Conservation (phyloP, 2,113 vertebrate genomes). For the Telmatochromis brachygnathus region DNA sequence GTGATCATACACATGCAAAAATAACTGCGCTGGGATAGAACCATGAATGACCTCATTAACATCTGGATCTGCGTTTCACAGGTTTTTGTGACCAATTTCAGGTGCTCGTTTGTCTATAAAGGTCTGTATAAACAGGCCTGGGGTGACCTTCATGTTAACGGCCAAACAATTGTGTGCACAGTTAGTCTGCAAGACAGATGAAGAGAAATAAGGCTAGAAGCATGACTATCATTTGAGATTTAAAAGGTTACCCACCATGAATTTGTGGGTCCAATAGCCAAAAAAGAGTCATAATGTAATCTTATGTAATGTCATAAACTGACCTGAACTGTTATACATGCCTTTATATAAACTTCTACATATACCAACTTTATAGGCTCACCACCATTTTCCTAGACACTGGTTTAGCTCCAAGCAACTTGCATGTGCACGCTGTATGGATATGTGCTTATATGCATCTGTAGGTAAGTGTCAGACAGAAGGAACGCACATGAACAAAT, state of each 20-base stretch:
- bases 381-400: neutral
- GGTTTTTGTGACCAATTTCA: neutral
- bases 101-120: neutral
- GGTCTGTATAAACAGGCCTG: neutral
- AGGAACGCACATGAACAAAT: neutral
- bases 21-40: neutral
- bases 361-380: neutral
- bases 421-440: neutral
- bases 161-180: neutral
- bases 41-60: neutral
- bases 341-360: neutral
- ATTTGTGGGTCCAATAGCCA: neutral
- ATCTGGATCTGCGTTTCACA: neutral
- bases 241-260: neutral
- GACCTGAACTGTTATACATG: neutral
- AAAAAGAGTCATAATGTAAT: neutral
- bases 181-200: neutral
- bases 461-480: neutral
- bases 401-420: neutral
- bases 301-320: neutral
- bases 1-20: neutral
- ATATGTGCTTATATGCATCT: neutral
- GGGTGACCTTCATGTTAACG: neutral
- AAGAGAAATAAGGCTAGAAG: neutral
- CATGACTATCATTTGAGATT: neutral